Evolutionary conservation across 2,888 invertebrate genomes (phyloP), one percentile per base, ranked within the genome.

Genomic region (Dicycla oo): DNA sequence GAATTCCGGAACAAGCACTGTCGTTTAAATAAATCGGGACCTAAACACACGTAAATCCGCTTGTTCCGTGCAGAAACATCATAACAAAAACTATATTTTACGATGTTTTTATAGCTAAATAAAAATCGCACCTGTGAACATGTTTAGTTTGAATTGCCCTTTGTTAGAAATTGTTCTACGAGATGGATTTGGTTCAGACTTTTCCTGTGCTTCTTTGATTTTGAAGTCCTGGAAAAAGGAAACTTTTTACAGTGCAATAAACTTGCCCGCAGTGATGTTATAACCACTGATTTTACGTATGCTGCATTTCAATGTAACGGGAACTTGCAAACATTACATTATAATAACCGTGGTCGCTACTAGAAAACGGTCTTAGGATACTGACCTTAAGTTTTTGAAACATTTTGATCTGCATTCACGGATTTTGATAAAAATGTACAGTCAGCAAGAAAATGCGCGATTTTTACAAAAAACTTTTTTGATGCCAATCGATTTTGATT

Each of bases 41-140:
- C 26, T 60, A 78, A 77, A 68, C 47, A 62, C 45, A 58, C 51
- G 54, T 75, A 73, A 62, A 80, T 73, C 45, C 20, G 57, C 40
- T 30, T 38, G 45, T 60, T 63, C 30, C 73, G 62, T 67, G 69
- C 51, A 64, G 74, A 83, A 72, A 72, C 60, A 69, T 64, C 68
- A 65, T 64, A 73, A 72, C 63, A 80, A 54, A 69, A 68, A 74
- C 51, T 65, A 69, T 45, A 11, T 60, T 76, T 83, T 80, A 86
- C 75, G 75, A 63, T 8, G 40, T 58, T 84, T 84, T 86, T 84
- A 84, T 66, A 18, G 75, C 34, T 10, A 61, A 61, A 75, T 84
- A 86, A 84, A 85, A 86, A 72, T 81, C 56, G 56, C 86, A 84
- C 83, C 83, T 84, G 86, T 47, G 78, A 69, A 66, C 66, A 43